Evolutionary conservation across 2,888 invertebrate genomes (phyloP), one percentile per base, ranked within the genome.

Genomic region (Deroplatys truncata): DNA sequence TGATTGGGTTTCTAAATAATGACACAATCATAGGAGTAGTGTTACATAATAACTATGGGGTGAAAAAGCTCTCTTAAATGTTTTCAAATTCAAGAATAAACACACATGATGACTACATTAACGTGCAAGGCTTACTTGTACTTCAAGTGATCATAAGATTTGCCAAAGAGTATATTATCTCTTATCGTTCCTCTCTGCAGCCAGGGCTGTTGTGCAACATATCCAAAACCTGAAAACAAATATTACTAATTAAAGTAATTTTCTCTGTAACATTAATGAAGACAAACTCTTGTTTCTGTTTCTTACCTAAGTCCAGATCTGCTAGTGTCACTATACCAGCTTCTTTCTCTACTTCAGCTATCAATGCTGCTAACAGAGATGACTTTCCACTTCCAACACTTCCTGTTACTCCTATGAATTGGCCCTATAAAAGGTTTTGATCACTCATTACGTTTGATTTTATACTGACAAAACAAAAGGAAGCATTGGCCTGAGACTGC

Each of bases 141-240:
- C 93, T 96, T 96, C 20, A 94, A 94, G 90, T 96, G 96, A 92
- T 98, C 97, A 91, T 96, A 98, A 0, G 96, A 94, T 92, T 96
- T 96, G 0, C 99, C 99, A 94, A 99, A 99, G 82, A 99, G 94
- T 91, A 99, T 98, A 93, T 99, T 99, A 90, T 98, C 98, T 88
- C 97, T 95, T 86, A 99, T 95, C 0, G 98, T 97, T 82, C 97
- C 98, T 88, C 98, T 96, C 92, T 98, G 97, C 86, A 99, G 94
- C 99, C 99, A 99, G 0, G 98, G 96, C 91, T 96, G 97, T 94
- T 99, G 99, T 0, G 97, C 95, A 0, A 98, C 97, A 92, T 97
- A 97, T 29, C 97, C 98, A 92, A 98, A 97, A 91, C 98, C 98
- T 95, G 92, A 83, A 92, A 92, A 89, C 89, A 31, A 85, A 49